These are phyloP conservation scores for Suricata suricatta DNA, from an alignment of 2,113 vertebrate species.

Conservation along the genomic window DNA sequence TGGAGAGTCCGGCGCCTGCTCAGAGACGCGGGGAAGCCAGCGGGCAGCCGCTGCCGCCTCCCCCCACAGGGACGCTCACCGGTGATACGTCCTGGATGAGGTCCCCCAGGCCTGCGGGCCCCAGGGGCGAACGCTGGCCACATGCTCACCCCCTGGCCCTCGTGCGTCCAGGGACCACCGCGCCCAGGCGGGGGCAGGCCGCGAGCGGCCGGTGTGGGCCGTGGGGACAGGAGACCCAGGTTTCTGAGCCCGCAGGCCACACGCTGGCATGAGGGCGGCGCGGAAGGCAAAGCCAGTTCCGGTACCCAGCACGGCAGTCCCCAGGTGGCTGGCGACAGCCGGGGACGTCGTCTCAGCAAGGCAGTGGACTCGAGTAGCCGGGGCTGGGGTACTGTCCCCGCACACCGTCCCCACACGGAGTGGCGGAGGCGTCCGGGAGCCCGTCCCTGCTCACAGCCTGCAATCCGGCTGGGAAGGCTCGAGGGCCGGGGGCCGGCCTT, in stretches of 20 bases:
- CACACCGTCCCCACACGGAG: not conserved
- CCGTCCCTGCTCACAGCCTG: not conserved
- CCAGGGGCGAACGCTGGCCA: too few species aligned
- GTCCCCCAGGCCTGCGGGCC: not conserved
- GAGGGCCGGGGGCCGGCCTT: not conserved
- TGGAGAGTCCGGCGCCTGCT: too few species aligned
- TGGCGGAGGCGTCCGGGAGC: not conserved
- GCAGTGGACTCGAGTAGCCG: not conserved
- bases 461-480: not conserved
- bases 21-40: not conserved
- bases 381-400: too few species aligned
- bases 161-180: too few species aligned
- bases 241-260: not conserved
- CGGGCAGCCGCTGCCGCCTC: not conserved
- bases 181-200: too few species aligned
- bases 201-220: too few species aligned
- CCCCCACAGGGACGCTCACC: not conserved
- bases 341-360: not conserved
- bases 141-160: too few species aligned
- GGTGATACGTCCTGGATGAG: not conserved
- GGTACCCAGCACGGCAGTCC: not conserved
- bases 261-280: too few species aligned
- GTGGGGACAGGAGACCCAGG: too few species aligned
- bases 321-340: not conserved
- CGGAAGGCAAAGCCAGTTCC: not conserved